A percentile compares a stretch with the other conserved stretches of the same genome.
Conservation (phyloP, 2,113 vertebrate species). For the Vanacampus margaritifer region DNA sequence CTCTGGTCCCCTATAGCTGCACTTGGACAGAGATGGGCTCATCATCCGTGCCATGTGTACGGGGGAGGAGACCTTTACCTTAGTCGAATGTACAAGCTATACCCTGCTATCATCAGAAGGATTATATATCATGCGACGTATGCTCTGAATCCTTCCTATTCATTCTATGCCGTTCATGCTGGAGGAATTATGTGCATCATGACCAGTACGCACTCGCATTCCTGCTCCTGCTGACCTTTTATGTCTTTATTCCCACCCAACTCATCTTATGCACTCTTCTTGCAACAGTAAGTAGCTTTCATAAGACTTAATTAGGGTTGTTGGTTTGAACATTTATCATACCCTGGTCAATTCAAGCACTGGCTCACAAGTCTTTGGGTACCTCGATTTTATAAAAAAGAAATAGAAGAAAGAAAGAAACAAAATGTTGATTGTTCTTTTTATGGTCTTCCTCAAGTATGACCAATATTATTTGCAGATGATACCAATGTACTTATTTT, state of each 20-base stretch:
- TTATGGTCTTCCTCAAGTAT: too few relatives aligned
- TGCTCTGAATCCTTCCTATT: conserved; percentile 20
- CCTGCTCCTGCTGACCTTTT: conserved; percentile 53
- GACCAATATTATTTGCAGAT: too few relatives aligned
- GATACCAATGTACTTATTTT: too few relatives aligned
- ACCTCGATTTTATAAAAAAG: too few relatives aligned
- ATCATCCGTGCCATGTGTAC: too few relatives aligned
- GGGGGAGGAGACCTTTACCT: conserved; percentile 39
- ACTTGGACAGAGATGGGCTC: conserved; percentile 33
- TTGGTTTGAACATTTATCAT: conserved; percentile 15
- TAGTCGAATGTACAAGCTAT: conserved; percentile 10
- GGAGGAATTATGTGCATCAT: conserved; percentile 25
- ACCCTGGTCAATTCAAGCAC: too few relatives aligned
- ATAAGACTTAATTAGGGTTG: too few relatives aligned
- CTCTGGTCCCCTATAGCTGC: conserved; percentile 25
- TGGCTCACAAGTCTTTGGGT: too few relatives aligned
- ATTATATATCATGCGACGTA: conserved; percentile 2
- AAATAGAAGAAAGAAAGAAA: too few relatives aligned
- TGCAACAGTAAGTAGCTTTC: neutral
- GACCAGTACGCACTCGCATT: conserved; percentile 36
- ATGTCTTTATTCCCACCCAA: conserved; percentile 44
- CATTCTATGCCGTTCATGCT: conserved; percentile 9
- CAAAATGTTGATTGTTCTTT: too few relatives aligned
- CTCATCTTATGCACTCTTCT: conserved; percentile 20
- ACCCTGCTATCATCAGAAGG: conserved; percentile 12